Evolutionary conservation across 1,140 invertebrate species (phyloP).

Genomic region (Polypedilum pembai): DNA sequence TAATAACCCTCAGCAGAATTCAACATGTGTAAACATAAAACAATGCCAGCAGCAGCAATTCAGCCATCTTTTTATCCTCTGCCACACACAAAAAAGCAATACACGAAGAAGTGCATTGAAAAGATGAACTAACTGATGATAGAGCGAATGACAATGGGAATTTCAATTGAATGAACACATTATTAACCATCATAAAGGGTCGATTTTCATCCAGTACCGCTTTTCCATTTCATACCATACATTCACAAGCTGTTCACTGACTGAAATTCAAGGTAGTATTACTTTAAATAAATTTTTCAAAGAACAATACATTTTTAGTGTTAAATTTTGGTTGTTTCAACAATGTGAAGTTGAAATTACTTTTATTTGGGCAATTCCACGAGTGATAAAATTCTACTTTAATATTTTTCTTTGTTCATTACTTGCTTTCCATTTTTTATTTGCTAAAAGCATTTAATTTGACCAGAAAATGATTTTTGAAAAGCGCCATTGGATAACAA

Average conservation of each 20-base stretch:
- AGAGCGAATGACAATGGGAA: slow-evolving; percentile 26
- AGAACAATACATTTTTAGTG: too few relatives aligned
- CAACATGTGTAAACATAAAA: slow-evolving; percentile 2
- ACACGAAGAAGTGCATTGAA: not conserved
- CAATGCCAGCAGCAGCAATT: not conserved
- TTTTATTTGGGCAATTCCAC: too few relatives aligned
- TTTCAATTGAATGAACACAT: slow-evolving; percentile 27
- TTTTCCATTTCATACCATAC: not conserved
- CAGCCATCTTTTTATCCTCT: slow-evolving; percentile 24
- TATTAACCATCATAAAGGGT: slow-evolving; percentile 28
- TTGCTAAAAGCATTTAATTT: too few relatives aligned
- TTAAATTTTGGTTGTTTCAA: too few relatives aligned
- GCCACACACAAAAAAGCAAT: not conserved
- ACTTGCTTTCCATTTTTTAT: too few relatives aligned
- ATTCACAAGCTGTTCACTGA: not conserved
- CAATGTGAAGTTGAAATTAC: too few relatives aligned
- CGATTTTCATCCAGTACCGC: not conserved
- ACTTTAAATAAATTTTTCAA: too few relatives aligned
- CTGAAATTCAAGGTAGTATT: too few relatives aligned
- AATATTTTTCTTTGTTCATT: too few relatives aligned
- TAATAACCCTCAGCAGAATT: not conserved
- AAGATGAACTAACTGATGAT: not conserved
- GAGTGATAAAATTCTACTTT: too few relatives aligned
- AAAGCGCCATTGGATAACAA: too few relatives aligned
- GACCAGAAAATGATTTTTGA: too few relatives aligned